Evolutionary conservation across 92 coral and sea anemone genomes (phyloP), one percentile per base, ranked within the genome.

Genomic region (Zoanthus sansibaricus): DNA sequence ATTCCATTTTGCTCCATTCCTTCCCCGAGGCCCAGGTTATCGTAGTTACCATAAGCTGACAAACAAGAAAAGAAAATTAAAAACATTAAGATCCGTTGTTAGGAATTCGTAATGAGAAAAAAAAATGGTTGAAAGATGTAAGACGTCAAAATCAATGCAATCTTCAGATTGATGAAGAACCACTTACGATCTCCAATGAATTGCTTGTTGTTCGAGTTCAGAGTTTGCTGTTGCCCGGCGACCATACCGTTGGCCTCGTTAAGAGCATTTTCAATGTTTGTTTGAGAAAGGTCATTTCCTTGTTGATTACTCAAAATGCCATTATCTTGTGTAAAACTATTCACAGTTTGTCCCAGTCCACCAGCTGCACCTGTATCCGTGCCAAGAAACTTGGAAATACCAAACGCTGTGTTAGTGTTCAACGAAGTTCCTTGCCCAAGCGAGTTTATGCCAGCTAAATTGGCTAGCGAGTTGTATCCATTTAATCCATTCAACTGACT

Each of bases 161-260:
- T 18, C 1, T 1, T 17, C 21, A 62, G n/a, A 62, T 6, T 17
- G 33, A 69, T 30, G 12, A 67, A 20, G 7, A 21, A 31, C n/a
- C 44, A 80, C 85, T 80, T 80, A 80, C 85, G 49, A 44, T 80
- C 85, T 18, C 85, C 85, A 52, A 80, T 80, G 25, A 80, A 80
- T n/a, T 80, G 85, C 31, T 80, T 80, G 75, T 52, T 30, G 25
- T 80, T 80, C 20, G 62, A 37, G 25, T 37, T 48, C 45, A 80
- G 48, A 42, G 72, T 42, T 71, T 80, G 85, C 13, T 78, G 83
- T 16, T 80, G 85, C 45, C 75, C 73, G 46, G 66, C 47, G 59
- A 33, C 74, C 75, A 69, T 20, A 47, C 70, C 59, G 18, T 51
- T 67, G 16, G 54, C 72, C 8, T 64, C 72, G 33, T 58, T 58